Conservation (phyloP, 1,140 invertebrate species). For the Lordiphosa mommai region DNA sequence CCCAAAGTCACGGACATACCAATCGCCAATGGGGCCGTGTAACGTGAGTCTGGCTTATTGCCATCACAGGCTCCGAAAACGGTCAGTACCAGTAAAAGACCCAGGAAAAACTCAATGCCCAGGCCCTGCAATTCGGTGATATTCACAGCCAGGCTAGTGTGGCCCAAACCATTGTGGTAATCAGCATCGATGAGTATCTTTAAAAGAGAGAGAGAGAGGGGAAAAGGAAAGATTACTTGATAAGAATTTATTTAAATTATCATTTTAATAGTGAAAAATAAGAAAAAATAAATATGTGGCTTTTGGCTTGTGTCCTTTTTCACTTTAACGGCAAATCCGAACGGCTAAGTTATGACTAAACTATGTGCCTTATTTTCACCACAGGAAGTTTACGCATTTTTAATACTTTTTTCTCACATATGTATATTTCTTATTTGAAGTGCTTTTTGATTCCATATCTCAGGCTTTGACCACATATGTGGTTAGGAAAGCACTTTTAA, state of each 20-base stretch:
- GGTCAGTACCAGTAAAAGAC: constrained; percentile 92
- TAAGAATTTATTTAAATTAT: no score
- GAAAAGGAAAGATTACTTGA: background rate
- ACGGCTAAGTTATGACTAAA: background rate
- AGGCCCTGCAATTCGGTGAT: constrained; percentile 88
- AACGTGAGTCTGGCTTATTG: constrained; percentile 84
- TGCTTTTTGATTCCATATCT: no score
- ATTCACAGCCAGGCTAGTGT: constrained; percentile 82
- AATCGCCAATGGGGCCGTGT: constrained; percentile 92
- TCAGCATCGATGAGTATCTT: constrained; percentile 84
- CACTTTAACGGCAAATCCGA: no score
- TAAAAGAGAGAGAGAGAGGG: background rate
- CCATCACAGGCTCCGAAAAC: constrained; percentile 92
- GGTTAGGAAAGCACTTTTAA: no score
- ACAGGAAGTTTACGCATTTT: no score
- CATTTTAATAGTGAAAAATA: no score
- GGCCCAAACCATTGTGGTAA: constrained; percentile 83
- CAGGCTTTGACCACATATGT: no score
- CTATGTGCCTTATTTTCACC: no score
- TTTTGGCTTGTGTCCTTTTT: no score
- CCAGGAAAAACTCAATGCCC: constrained; percentile 94
- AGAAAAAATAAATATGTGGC: no score
- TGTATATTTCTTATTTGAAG: no score
- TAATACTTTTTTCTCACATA: no score
- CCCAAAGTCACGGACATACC: constrained; percentile 92